A percentile compares a stretch with the other conserved stretches of the same genome.
These are phyloP conservation scores for Semaprochilodus insignis DNA, from an alignment of 2,797 vertebrate species.

Conservation along the genomic window DNA sequence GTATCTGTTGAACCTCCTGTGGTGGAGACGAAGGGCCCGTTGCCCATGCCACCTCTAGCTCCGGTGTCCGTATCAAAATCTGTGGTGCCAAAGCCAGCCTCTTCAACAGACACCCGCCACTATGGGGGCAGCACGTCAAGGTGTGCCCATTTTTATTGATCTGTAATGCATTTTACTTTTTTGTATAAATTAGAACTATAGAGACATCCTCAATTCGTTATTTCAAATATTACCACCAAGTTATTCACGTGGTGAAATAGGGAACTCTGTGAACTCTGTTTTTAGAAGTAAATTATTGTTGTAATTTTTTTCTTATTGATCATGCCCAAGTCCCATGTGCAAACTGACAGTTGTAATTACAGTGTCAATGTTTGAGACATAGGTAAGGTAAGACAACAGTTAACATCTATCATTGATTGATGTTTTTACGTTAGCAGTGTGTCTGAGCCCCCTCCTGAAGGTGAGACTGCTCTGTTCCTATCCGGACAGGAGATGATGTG, in stretches of 20 bases:
- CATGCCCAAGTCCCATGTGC: not conserved
- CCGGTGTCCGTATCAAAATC: slow-evolving; percentile 77
- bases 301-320: not conserved
- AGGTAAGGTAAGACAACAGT: not conserved
- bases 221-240: no score
- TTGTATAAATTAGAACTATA: no score
- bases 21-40: slow-evolving; percentile 52
- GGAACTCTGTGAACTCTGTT: no score
- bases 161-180: not conserved
- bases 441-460: slow-evolving; percentile 83
- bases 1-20: slow-evolving; percentile 32
- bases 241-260: no score
- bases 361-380: not conserved
- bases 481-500: slow-evolving; percentile 94
- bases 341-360: not conserved
- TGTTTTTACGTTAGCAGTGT: slow-evolving; percentile 68
- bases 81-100: slow-evolving; percentile 79
- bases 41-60: slow-evolving; percentile 65
- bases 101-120: slow-evolving; percentile 77
- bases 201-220: no score
- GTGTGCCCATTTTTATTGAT: slow-evolving; percentile 60
- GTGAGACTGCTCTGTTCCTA: slow-evolving; percentile 92
- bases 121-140: slow-evolving; percentile 69
- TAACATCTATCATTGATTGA: not conserved
- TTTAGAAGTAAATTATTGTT: no score